Evolutionary conservation across 2,113 vertebrate species (phyloP).

Genomic region (Cyanistes caeruleus): DNA sequence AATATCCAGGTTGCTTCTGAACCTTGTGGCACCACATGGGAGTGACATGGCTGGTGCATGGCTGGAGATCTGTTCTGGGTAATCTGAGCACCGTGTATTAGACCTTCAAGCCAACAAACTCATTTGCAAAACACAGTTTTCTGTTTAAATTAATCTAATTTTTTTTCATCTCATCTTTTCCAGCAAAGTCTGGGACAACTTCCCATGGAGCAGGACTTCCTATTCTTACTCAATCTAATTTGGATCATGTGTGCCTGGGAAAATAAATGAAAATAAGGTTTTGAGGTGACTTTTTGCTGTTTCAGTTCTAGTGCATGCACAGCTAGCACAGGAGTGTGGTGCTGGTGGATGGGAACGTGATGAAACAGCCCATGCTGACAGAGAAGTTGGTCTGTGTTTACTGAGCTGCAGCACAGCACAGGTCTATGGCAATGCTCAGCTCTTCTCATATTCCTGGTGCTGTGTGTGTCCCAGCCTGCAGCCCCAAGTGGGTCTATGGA

Average conservation of each 20-base stretch:
- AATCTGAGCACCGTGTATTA: not conserved
- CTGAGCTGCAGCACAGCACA: not conserved
- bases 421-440: not conserved
- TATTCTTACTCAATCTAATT: not conserved
- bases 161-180: not conserved
- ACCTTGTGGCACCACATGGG: not conserved
- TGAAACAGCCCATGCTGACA: not conserved
- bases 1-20: not conserved
- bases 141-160: not conserved
- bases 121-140: not conserved
- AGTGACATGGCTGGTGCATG: not conserved
- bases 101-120: not conserved
- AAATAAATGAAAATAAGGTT: not conserved
- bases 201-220: not conserved
- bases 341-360: not conserved
- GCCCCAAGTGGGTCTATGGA: too few relatives aligned
- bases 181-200: not conserved
- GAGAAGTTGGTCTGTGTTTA: not conserved
- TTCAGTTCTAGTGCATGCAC: not conserved
- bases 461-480: not conserved
- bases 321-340: not conserved
- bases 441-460: not conserved
- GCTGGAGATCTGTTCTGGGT: not conserved
- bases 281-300: not conserved
- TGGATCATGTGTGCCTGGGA: not conserved